These are phyloP conservation scores for Caenorhabditis sulstoni DNA, from an alignment of 2,888 invertebrate species.

Conservation along the genomic window DNA sequence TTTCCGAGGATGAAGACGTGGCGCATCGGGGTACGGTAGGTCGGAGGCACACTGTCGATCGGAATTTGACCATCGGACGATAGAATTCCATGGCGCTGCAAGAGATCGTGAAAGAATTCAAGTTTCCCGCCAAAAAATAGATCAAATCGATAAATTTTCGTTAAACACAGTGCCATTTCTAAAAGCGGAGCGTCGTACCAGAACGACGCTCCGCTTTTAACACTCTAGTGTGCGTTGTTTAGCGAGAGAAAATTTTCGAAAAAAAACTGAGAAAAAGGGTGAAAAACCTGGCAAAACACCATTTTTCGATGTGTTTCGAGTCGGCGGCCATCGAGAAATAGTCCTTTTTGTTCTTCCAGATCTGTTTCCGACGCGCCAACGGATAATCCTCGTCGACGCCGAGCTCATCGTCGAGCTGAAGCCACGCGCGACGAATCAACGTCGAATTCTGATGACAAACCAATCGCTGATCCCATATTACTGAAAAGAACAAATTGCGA, in stretches of 20 bases:
- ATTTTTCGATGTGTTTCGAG: conserved; percentile 14
- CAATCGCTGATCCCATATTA: conserved; percentile 54
- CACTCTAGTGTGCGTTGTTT: too few species aligned
- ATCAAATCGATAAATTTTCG: too few species aligned
- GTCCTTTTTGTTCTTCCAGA: conserved; percentile 58
- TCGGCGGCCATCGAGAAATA: conserved; percentile 29
- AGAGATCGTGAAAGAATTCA: background rate
- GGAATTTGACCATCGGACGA: conserved; percentile 47
- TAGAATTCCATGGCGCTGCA: conserved; percentile 51
- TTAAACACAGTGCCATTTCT: too few species aligned
- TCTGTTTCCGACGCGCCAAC: conserved; percentile 40
- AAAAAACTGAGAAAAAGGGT: too few species aligned
- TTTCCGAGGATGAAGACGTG: background rate
- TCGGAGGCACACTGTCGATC: conserved; percentile 22
- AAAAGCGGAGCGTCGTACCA: too few species aligned
- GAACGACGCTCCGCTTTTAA: background rate
- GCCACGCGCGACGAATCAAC: conserved; percentile 44
- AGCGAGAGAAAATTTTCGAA: too few species aligned
- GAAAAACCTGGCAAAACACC: conserved; percentile 17
- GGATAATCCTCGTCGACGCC: conserved; percentile 43
- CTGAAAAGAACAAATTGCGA: conserved; percentile 13
- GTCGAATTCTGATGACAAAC: conserved; percentile 17
- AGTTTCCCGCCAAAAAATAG: too few species aligned
- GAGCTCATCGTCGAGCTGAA: conserved; percentile 25
- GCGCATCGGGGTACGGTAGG: conserved; percentile 14